Conservation (phyloP, 1,140 invertebrate species). For the Cydia amplana region DNA sequence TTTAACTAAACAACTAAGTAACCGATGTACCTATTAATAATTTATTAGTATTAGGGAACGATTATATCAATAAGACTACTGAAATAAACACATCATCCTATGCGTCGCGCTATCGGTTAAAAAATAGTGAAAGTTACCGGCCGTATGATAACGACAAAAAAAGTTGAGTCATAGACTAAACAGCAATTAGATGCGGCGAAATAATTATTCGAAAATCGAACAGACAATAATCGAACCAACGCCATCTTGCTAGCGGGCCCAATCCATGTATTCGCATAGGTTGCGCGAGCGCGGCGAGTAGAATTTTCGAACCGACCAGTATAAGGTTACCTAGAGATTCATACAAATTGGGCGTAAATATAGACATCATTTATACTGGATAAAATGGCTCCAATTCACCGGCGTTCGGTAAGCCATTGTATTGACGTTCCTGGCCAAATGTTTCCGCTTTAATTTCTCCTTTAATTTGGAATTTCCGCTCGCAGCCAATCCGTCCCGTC, state of each 20-base stretch:
- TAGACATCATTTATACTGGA: background rate
- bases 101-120: too few relatives aligned
- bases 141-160: slow-evolving; percentile 13
- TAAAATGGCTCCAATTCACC: background rate
- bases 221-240: slow-evolving; percentile 54
- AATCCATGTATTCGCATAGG: background rate
- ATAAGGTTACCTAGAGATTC: background rate
- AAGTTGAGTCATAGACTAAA: slow-evolving; percentile 43
- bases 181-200: slow-evolving; percentile 61
- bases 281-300: background rate
- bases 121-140: background rate
- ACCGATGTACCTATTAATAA: background rate
- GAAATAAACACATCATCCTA: too few relatives aligned
- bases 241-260: slow-evolving; percentile 77
- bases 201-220: slow-evolving; percentile 72
- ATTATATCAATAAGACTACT: background rate
- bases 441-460: slow-evolving; percentile 80
- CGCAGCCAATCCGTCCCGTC: slow-evolving; percentile 72
- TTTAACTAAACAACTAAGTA: background rate
- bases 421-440: slow-evolving; percentile 61
- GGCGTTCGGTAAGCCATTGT: background rate
- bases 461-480: slow-evolving; percentile 76
- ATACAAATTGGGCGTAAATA: background rate
- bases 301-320: background rate
- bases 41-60: too few relatives aligned